Base-by-base conservation (phyloP, 2,113 vertebrate species). In the Diadophis punctatus region DNA sequence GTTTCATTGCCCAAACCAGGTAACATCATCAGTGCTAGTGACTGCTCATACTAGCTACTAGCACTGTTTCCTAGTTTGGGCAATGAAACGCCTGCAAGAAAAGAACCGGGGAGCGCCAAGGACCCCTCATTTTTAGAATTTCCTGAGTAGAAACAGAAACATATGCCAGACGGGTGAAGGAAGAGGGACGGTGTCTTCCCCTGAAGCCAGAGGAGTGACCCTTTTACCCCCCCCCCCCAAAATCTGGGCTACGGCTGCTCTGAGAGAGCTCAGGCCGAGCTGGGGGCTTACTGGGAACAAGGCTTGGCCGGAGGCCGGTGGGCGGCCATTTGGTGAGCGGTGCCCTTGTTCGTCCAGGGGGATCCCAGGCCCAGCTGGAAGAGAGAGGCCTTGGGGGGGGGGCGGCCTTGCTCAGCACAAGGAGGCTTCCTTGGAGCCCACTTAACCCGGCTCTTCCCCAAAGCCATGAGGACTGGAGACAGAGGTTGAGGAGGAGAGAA, bases 301-400 rank as follows among this genome's bases (percentile, higher is more conserved):
- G 30, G 30, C 63, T 68, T n/a, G 30, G 5, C 27, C 63, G 6
- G n/a, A 80, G n/a, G 6, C 6, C 4, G 5, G 14, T 2, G 63
- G n/a, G 63, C 1, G 2, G 27, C 25, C 27, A 63, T 30, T 63
- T 4, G 27, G 60, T 30, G 63, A 20, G 16, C 1, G 6, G 12
- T 18, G 2, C 16, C 68, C n/a, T 39, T 39, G 6, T 3, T 39
- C 0, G 0, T 2, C n/a, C n/a, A 18, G 6, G 34, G 68, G 16
- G 14, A 9, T 39, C 18, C 68, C 7, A 4, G 34, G 74, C 74
- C 20, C 7, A 9, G 74, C 18, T 43, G 18, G 68, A 8, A 22
- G n/a, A 22, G 34, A 20, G 34, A 3, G 68, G 34, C 34, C 34
- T 39, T 22, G 34, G 18, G n/a, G n/a, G n/a, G n/a, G n/a, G n/a